Evolutionary conservation across 2,888 invertebrate genomes (phyloP), one percentile per base, ranked within the genome.

Genomic region (Homarus gammarus): DNA sequence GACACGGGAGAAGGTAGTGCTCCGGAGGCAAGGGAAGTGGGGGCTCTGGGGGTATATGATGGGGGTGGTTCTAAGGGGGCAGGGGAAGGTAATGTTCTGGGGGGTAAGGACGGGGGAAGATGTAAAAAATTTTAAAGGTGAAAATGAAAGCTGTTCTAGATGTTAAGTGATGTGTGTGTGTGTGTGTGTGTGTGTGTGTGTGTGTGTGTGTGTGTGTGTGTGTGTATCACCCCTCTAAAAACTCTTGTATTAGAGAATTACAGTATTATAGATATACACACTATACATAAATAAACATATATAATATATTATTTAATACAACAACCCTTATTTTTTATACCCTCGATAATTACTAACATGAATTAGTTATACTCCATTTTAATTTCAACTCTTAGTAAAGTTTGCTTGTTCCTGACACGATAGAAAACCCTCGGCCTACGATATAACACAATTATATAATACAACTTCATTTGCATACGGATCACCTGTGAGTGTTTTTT

Each of bases 121-220:
- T n/a, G n/a, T n/a, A n/a, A n/a, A n/a, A n/a, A n/a, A n/a, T n/a
- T n/a, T n/a, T n/a, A n/a, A n/a, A n/a, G n/a, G n/a, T n/a, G n/a
- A n/a, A n/a, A n/a, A n/a, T n/a, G n/a, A n/a, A n/a, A n/a, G 44
- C 44, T 12, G 27, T 5, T 68, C 8, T 68, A 15, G 5, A 15
- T 68, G 68, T 44, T 5, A 44, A n/a, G n/a, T n/a, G n/a, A n/a
- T n/a, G n/a, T n/a, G n/a, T n/a, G n/a, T n/a, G n/a, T n/a, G n/a
- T n/a, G 44, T 68, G n/a, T n/a, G 44, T 68, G 68, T 68, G 68
- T 68, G 68, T 68, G 68, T 68, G 68, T 68, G 68, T 68, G 68
- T 68, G 68, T 68, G 68, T 68, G 68, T 68, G 44, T 68, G 68
- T 68, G 44, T 44, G n/a, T n/a, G n/a, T n/a, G n/a, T n/a, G n/a